phyloP scores from a whole-genome alignment of 2,797 vertebrate genomes.

The Vireo griseus region DNA sequence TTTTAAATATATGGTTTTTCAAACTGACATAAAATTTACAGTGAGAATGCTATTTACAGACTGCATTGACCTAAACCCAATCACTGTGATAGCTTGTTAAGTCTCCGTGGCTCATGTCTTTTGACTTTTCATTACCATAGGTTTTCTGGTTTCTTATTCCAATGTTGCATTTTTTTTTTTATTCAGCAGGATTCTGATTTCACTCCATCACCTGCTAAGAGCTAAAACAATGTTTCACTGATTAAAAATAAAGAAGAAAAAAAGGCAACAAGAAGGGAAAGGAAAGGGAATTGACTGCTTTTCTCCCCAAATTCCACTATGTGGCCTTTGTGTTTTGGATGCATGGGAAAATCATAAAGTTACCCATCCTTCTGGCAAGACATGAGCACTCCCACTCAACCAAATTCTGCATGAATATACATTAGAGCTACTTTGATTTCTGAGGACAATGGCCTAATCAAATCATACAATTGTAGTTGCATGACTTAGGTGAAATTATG shows the following conservation, averaged over 20 bases:
- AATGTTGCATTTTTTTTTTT: neutral
- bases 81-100: neutral
- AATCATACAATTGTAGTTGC: neutral
- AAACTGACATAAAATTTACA: conserved; percentile 4
- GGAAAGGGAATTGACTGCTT: neutral
- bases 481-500: neutral
- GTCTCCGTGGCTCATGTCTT: neutral
- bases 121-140: neutral
- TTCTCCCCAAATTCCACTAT: neutral
- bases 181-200: conserved; percentile 1
- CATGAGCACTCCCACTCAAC: neutral
- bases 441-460: neutral
- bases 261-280: neutral
- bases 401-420: neutral
- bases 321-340: neutral
- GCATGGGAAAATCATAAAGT: neutral
- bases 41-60: conserved; percentile 24
- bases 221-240: neutral
- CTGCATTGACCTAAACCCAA: neutral
- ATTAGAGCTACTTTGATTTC: neutral
- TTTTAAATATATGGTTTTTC: neutral
- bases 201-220: neutral
- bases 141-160: neutral
- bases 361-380: neutral
- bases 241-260: neutral